Evolutionary conservation across 2,888 invertebrate species (phyloP), one percentile per base, ranked within the genome.

Genomic region (Apamea epomidion): DNA sequence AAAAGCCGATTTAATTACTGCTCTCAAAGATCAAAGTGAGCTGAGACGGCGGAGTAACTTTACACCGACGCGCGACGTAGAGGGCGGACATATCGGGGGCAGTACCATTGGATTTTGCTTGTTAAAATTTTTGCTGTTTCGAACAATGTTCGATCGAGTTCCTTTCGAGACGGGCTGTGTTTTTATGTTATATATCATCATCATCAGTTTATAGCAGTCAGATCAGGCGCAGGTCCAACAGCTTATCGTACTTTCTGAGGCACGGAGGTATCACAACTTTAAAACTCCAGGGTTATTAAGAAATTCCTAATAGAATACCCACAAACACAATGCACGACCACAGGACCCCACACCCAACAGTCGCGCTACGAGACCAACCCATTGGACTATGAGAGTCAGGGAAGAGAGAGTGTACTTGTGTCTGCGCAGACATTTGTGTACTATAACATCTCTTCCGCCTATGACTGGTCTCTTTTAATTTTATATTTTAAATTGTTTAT

Each of bases 1-100:
- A 90, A 91, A 90, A 91, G 90, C 87, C 88, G 91, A 93, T 94
- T 92, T 93, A 94, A 94, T 94, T 94, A 94, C 92, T 83, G 83
- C 85, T 89, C 89, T 90, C 89, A 83, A 87, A 92, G 93, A 93
- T 94, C 93, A 93, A 93, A 94, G 92, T 86, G 88, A 81, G 85
- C 75, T 48, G 79, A 85, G 83, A 83, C 80, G 75, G 74, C 87
- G 88, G 88, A 89, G 92, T 90, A 91, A 93, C 92, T 91, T 91
- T 91, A 91, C 90, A 91, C 92, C 88, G 87, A 78, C 87, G 87
- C 82, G 89, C 88, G 87, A 78, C 87, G 87, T 82, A 89, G 88
- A 91, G 88, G 89, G 86, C 86, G 83, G 87, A 90, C 85, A 88
- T 88, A 90, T 89, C 79, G 77, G 67, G 37, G 45, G 18, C 67